phyloP scores from a whole-genome alignment of 2,113 vertebrate species.

The Pseudorectes ferrugineus region DNA sequence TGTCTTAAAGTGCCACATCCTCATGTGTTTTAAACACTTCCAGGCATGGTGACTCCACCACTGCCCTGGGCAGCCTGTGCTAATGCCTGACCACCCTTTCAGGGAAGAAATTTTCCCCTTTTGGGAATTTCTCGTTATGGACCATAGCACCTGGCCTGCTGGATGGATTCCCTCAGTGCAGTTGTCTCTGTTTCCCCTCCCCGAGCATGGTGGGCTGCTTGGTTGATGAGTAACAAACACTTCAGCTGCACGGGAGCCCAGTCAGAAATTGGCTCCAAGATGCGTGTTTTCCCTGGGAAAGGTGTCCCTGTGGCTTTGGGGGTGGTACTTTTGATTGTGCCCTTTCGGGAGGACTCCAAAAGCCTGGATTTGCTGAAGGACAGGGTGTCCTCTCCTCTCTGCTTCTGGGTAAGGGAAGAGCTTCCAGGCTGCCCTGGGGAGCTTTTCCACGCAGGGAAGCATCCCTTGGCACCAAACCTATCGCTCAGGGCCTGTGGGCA shows the following conservation, averaged over 20 bases:
- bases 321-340: neutral
- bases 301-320: neutral
- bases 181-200: neutral
- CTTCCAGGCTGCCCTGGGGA: neutral
- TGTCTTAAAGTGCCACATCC: neutral
- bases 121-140: neutral
- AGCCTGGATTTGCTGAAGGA: neutral
- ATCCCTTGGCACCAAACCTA: neutral
- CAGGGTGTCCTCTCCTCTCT: neutral
- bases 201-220: fast-evolving
- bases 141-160: neutral
- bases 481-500: neutral
- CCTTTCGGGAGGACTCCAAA: neutral
- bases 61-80: neutral
- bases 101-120: neutral
- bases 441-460: fast-evolving
- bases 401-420: neutral
- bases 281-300: neutral
- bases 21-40: neutral
- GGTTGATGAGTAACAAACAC: neutral
- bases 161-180: neutral
- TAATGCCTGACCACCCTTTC: neutral
- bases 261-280: neutral
- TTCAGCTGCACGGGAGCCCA: neutral
- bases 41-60: neutral